Evolutionary conservation across 1,140 invertebrate genomes (phyloP), one percentile per base, ranked within the genome.

Genomic region (Drosophila pandora): DNA sequence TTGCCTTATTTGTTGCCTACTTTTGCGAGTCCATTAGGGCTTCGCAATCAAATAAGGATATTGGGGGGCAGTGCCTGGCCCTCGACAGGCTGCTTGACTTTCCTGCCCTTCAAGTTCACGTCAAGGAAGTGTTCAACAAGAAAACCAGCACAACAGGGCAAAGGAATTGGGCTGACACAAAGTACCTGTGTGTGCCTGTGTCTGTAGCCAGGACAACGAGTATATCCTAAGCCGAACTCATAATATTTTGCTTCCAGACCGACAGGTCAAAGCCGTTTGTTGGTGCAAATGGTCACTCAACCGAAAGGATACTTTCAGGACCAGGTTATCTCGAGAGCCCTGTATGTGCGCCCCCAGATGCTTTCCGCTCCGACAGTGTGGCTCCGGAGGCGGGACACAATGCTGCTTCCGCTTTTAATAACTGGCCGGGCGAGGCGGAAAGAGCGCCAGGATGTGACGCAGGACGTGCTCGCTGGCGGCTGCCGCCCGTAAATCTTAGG

Each of bases 381-480:
- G 9, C 21, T 43, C 6, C n/a, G 13, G 41, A 13, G 22, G 23
- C 13, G 53, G 57, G 52, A 30, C 13, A 82, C 82, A 79, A 81
- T 55, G 56, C 53, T 87, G 56, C 56, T 87, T 79, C 75, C 79
- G 78, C 48, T 68, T 68, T 78, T 87, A 85, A 85, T 82, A 85
- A 87, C 64, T 59, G 56, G 65, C 47, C 54, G 23, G 39, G 48
- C 53, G 10, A 3, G 23, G 28, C 48, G 43, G 32, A 56, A 45
- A 45, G 30, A 63, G 30, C 17, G 8, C 32, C 65, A 69, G 30
- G 39, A 52, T 39, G 64, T 25, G 68, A 50, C 45, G 41, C 41
- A 62, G 81, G 69, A 85, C 80, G 78, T 82, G 75, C 59, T 76
- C 21, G 75, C 80, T 63, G 62, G 34, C 43, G 80, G 80, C 79